Conservation (phyloP, 2,888 invertebrate genomes). For the Dichetophora obliterata region DNA sequence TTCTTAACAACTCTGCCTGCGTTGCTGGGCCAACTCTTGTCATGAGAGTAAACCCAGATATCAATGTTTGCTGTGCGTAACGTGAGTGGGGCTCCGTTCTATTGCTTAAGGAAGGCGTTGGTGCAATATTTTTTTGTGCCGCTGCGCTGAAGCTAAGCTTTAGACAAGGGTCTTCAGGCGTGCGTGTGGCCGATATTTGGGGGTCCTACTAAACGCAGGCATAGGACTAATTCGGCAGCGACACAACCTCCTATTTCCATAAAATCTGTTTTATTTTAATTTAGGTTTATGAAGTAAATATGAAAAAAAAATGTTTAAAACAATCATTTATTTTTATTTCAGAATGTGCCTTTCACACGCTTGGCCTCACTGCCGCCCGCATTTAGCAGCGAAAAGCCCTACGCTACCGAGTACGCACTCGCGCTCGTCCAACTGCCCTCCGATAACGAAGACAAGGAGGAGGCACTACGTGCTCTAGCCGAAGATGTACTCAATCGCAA, state of each 20-base stretch:
- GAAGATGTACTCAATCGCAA: constrained; percentile 79
- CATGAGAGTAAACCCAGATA: constrained; percentile 56
- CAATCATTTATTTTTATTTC: constrained; percentile 13
- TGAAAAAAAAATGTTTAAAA: not conserved
- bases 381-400: constrained; percentile 81
- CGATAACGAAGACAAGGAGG: constrained; percentile 87
- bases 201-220: constrained; percentile 52
- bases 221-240: constrained; percentile 48
- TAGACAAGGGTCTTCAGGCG: constrained; percentile 23
- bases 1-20: not conserved
- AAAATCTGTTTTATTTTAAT: not conserved
- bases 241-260: constrained; percentile 46
- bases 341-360: constrained; percentile 76
- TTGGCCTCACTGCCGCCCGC: constrained; percentile 87
- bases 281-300: not conserved
- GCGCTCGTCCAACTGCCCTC: constrained; percentile 87
- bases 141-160: constrained; percentile 40
- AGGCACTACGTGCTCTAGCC: constrained; percentile 79
- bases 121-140: constrained; percentile 63
- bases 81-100: constrained; percentile 31
- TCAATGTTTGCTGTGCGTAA: constrained; percentile 48
- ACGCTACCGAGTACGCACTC: constrained; percentile 88
- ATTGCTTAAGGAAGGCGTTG: constrained; percentile 38
- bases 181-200: constrained; percentile 52
- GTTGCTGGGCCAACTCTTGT: constrained; percentile 52